These are phyloP conservation scores for Thecocarcelia acutangulata DNA, from an alignment of 2,888 invertebrate genomes.

Conservation along the genomic window DNA sequence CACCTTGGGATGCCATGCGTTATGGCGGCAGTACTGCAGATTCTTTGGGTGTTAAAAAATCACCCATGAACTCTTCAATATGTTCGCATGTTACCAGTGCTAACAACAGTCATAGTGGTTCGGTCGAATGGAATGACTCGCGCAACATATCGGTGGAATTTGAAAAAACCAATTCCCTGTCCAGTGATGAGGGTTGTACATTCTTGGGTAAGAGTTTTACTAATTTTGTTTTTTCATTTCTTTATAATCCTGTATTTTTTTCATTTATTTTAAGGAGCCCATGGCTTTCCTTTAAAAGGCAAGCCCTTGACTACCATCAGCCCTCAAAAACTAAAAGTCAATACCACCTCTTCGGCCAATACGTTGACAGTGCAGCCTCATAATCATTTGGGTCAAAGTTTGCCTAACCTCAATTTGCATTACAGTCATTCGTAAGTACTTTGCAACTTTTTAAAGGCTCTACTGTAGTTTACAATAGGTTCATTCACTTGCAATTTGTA, in stretches of 20 bases:
- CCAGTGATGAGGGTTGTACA: conserved; percentile 84
- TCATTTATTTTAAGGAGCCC: conserved; percentile 67
- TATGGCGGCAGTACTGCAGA: conserved; percentile 76
- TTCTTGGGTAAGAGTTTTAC: conserved; percentile 72
- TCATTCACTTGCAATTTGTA: conserved; percentile 24
- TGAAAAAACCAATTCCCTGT: conserved; percentile 85
- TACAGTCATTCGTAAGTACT: conserved; percentile 79
- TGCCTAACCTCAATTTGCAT: conserved; percentile 87
- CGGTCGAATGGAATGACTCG: conserved; percentile 86
- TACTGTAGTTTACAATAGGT: background rate
- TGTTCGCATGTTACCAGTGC: conserved; percentile 86
- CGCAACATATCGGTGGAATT: conserved; percentile 85
- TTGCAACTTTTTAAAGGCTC: background rate
- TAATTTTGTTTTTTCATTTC: background rate
- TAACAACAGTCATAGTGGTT: conserved; percentile 88
- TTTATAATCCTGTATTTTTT: conserved; percentile 4
- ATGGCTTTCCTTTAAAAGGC: conserved; percentile 73
- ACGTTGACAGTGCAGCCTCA: conserved; percentile 89
- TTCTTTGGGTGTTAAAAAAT: conserved; percentile 80
- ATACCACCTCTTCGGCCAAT: conserved; percentile 83
- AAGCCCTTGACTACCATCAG: conserved; percentile 79
- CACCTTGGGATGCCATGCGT: conserved; percentile 78
- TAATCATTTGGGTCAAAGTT: conserved; percentile 88
- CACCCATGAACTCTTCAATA: conserved; percentile 81
- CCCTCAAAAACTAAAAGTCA: conserved; percentile 79